Conservation (phyloP, 2,888 invertebrate species). For the Myopa tessellatipennis region DNA sequence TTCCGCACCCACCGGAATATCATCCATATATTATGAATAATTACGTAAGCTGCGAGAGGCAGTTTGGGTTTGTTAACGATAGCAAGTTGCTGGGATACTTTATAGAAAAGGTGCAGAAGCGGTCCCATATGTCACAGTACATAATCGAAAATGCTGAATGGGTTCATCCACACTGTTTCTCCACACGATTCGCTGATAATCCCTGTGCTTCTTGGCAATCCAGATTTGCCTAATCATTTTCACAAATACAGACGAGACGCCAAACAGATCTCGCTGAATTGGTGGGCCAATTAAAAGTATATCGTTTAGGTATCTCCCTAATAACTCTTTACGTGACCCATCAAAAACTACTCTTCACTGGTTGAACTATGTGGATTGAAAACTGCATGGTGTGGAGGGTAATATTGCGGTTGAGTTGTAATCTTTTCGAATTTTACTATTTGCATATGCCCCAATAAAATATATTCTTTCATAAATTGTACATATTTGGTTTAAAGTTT, state of each 20-base stretch:
- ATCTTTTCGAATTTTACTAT: no score
- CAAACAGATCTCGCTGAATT: background rate
- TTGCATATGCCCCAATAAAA: no score
- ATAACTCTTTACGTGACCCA: no score
- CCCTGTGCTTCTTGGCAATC: background rate
- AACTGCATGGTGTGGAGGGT: no score
- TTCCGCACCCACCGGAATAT: background rate
- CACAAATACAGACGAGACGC: background rate
- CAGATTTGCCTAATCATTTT: background rate
- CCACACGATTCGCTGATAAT: background rate
- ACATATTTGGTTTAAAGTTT: no score
- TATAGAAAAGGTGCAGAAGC: conserved; percentile 5
- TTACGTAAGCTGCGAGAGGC: conserved; percentile 36
- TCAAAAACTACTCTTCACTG: background rate
- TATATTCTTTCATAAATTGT: no score
- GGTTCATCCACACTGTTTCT: no score
- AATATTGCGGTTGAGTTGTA: background rate
- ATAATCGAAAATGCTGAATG: no score
- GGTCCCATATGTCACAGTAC: background rate
- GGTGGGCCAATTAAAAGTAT: no score
- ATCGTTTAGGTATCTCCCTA: no score
- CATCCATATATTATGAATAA: conserved; percentile 46
- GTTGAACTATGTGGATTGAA: no score
- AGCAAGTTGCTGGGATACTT: conserved; percentile 43
- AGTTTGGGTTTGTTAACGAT: conserved; percentile 34